Evolutionary conservation across 2,888 invertebrate species (phyloP), one percentile per base, ranked within the genome.

Genomic region (Epistrophe eligans): DNA sequence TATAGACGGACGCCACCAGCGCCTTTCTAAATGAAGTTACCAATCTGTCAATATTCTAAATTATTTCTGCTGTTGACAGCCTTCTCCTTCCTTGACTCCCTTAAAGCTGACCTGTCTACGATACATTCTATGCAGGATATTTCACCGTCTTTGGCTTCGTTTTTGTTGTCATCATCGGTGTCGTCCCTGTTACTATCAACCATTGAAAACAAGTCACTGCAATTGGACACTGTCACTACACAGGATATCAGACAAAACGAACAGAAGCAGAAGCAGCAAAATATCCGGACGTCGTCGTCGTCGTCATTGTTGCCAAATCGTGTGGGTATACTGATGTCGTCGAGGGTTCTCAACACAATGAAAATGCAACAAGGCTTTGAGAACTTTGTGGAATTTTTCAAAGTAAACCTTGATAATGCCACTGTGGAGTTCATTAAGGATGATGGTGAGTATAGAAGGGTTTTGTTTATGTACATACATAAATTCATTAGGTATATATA

Each of bases 31-130:
- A 92, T 92, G 92, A 92, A 92, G 92, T 92, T 92, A 92, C 91
- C 92, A 92, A 91, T 90, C 91, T 92, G 91, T 91, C 92, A 91
- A 91, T 91, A 91, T 91, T 90, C 91, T 91, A 92, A 92, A 91
- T 91, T 92, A 91, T 91, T 92, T 92, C 92, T 93, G 93, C 92
- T 92, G 92, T 90, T 92, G 92, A 93, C 92, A 91, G 92, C 92
- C 89, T 90, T 92, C 90, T 91, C 91, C 91, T 90, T 91, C 90
- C 91, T 90, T 89, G 90, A 91, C 90, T 91, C 91, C 90, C 90
- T 89, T 85, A 89, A 90, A 89, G 88, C 88, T 88, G 82, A 82
- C 55, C 81, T 79, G 80, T 88, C 83, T 87, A 45, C 81, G 67
- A 73, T 82, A 57, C 64, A 73, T 64, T 85, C 82, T 35, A 73